Base-by-base conservation (phyloP, 2,113 vertebrate genomes). In the Zingel zingel region DNA sequence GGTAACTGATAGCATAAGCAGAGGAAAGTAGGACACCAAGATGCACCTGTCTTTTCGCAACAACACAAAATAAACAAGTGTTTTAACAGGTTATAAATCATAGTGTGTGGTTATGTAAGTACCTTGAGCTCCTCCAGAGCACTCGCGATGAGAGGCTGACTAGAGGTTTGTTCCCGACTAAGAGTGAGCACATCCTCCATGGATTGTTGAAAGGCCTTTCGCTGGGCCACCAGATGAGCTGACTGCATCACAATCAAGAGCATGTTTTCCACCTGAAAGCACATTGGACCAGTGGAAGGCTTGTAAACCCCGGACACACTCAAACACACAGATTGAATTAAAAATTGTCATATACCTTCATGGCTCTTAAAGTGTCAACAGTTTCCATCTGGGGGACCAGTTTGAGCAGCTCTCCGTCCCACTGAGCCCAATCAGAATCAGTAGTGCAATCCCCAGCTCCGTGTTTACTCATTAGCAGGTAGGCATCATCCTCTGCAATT, bases 61-160 rank as follows among this genome's bases (percentile, higher is more conserved):
- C 33, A 74, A 36, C 67, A 59, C 14, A n/a, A 21, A 61, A 39
- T 25, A 30, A 48, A 56, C 1, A 36, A 6, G 18, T 21, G 18
- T 43, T 70, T 53, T 1, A 48, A 56, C 10, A 11, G 39, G 45
- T 73, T 39, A 30, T 0, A 69, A 58, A 58, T 36, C 43, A 72
- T 5, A 53, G 56, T 18, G 1, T 30, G 68, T 65, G 59, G n/a
- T 76, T 83, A 83, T 48, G 51, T 2, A 74, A 70, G 62, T 93
- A 99, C 98, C 97, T 99, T 99, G 3, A 99, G 96, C 89, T 99
- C 96, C 64, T 99, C 96, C n/a, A 99, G 90, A 74, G 97, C 98
- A 47, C 92, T 94, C 21, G 98, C 98, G 0, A 99, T 97, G 75
- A 99, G 91, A 1, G 97, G 98, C 86, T 99, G 98, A 75, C 98